Evolutionary conservation across 1,140 invertebrate genomes (phyloP).

Genomic region (Melitaea cinxia): DNA sequence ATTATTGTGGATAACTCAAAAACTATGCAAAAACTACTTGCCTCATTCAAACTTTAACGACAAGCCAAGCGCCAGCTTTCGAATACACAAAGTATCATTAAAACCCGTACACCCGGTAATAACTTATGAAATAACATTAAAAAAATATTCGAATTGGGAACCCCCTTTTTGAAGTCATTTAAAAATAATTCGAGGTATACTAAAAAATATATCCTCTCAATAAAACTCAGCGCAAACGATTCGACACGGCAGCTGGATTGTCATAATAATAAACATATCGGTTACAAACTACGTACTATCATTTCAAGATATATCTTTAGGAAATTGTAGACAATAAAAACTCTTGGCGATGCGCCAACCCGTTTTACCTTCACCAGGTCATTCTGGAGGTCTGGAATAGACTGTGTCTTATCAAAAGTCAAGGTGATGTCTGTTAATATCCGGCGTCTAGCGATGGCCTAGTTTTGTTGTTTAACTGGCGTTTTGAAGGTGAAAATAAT

Average conservation of each 20-base stretch:
- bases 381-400: background rate
- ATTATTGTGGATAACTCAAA: too few relatives aligned
- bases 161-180: too few relatives aligned
- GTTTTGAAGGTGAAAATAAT: background rate
- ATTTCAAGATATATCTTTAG: background rate
- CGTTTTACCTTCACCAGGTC: constrained; percentile 8
- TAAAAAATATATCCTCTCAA: too few relatives aligned
- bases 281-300: background rate
- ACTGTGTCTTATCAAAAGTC: constrained; percentile 2
- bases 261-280: background rate
- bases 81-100: too few relatives aligned
- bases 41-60: too few relatives aligned
- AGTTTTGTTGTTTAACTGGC: background rate
- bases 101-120: too few relatives aligned
- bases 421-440: constrained; percentile 1
- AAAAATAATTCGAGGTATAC: too few relatives aligned
- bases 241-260: background rate
- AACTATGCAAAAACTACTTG: too few relatives aligned
- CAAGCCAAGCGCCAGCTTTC: too few relatives aligned
- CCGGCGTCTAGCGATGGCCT: background rate
- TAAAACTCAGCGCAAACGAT: background rate
- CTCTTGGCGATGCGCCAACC: background rate
- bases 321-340: background rate
- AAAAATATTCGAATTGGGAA: too few relatives aligned
- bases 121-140: too few relatives aligned